Base-by-base conservation (phyloP, 2,797 vertebrate genomes). In the Gouania willdenowi region DNA sequence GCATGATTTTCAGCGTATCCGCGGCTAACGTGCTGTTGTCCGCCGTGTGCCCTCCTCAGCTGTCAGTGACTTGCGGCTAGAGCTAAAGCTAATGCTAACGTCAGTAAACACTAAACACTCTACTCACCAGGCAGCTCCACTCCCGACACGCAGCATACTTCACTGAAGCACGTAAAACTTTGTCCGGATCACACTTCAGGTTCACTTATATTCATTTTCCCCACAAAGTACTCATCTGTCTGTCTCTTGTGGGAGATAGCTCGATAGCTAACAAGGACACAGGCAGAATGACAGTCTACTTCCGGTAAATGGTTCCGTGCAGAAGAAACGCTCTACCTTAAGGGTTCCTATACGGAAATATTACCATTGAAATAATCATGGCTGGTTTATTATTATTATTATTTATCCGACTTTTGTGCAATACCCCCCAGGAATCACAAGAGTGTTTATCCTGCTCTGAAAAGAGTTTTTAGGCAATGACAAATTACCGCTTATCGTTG, bases 121-220 rank as follows among this genome's bases (percentile, higher is more conserved):
- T n/a, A 84, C 88, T 87, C 63, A 91, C 89, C 88, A 89, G 40
- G 77, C 64, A 17, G 75, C 53, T 62, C 66, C 69, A 30, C 62
- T 78, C 55, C 87, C 87, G 42, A 87, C 84, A 46, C 89, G 87
- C 45, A 89, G 66, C 89, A 91, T 91, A 46, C 25, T 54, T 77
- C 51, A 41, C 46, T 61, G 39, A 53, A 35, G 3, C 46, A 59
- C 41, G 23, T 35, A 36, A 47, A 49, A 68, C 1, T 71, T 10
- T 60, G 32, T 42, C 19, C 19, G 6, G 20, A 36, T 39, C 35
- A 27, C 27, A 52, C 38, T 69, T 47, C 20, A 68, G 38, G 54
- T 13, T 48, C 39, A 41, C 5, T 40, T 83, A 25, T 81, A 65
- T 63, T 71, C 87, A 89, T 87, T 14, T 71, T 83, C 73, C n/a